phyloP scores from a whole-genome alignment of 1,140 invertebrate genomes.

The Musca domestica region DNA sequence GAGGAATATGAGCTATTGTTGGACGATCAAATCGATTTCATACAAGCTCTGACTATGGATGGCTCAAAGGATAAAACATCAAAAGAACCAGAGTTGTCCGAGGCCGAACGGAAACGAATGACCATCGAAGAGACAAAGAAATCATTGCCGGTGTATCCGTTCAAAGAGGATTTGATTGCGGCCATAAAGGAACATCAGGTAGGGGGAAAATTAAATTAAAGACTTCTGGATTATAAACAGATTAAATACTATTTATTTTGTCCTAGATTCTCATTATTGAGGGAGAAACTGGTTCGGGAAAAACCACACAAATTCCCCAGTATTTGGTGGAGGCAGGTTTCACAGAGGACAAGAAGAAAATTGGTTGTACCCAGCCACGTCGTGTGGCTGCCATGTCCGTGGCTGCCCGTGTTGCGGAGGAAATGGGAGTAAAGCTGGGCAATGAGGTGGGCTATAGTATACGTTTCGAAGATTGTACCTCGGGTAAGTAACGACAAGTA shows the following conservation, averaged over 20 bases:
- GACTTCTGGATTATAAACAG: too few relatives aligned
- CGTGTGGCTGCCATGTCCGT: constrained; percentile 99
- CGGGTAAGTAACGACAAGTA: constrained; percentile 51
- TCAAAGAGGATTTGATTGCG: constrained; percentile 82
- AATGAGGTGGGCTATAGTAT: constrained; percentile 99
- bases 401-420: constrained; percentile 97
- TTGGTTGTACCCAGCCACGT: constrained; percentile 94
- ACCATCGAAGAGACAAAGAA: constrained; percentile 89
- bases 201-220: neutral
- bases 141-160: constrained; percentile 93
- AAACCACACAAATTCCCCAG: constrained; percentile 98
- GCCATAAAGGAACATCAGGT: constrained; percentile 88
- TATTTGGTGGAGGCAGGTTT: constrained; percentile 93
- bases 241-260: neutral
- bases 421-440: constrained; percentile 98
- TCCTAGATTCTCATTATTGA: constrained; percentile 85
- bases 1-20: constrained; percentile 92
- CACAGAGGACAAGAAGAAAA: constrained; percentile 77
- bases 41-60: constrained; percentile 87
- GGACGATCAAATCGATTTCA: constrained; percentile 97
- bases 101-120: constrained; percentile 73
- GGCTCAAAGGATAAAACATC: constrained; percentile 68
- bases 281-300: constrained; percentile 97
- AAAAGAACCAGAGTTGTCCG: constrained; percentile 63
- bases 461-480: constrained; percentile 98